Percentiles rank a stretch among this genome's conserved stretches.
phyloP scores from a whole-genome alignment of 2,797 vertebrate species.

The Sternarchorhynchus goeldii region DNA sequence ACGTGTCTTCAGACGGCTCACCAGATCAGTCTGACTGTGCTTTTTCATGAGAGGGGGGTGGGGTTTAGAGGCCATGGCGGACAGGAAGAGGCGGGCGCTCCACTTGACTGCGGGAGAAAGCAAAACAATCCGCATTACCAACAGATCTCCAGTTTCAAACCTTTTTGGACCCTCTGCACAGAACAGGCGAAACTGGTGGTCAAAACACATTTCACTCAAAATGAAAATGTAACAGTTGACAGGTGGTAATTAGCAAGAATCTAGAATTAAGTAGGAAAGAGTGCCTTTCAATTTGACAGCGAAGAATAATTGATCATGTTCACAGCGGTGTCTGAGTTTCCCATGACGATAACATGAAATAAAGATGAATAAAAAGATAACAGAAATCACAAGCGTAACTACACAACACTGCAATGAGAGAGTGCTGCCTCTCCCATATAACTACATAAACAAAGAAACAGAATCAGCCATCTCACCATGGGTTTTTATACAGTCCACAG shows the following conservation, averaged over 20 bases:
- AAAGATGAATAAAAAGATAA: neutral
- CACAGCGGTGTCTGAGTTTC: neutral
- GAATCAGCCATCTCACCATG: neutral
- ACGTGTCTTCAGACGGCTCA: slow-evolving; percentile 97
- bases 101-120: neutral
- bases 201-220: neutral
- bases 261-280: too few species aligned
- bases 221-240: neutral
- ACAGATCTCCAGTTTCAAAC: too few species aligned
- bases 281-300: neutral
- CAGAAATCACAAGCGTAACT: neutral
- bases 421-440: too few species aligned
- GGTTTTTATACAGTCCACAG: neutral
- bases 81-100: slow-evolving; percentile 22
- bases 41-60: slow-evolving; percentile 98
- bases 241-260: neutral
- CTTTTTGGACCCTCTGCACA: too few species aligned
- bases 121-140: neutral
- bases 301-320: neutral
- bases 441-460: neutral
- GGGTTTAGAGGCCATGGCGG: slow-evolving; percentile 84
- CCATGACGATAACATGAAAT: neutral
- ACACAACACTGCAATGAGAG: neutral
- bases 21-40: slow-evolving; percentile 97
- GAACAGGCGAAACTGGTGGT: neutral